phyloP scores from a whole-genome alignment of 1,140 invertebrate species.

The Ceratina calcarata region DNA sequence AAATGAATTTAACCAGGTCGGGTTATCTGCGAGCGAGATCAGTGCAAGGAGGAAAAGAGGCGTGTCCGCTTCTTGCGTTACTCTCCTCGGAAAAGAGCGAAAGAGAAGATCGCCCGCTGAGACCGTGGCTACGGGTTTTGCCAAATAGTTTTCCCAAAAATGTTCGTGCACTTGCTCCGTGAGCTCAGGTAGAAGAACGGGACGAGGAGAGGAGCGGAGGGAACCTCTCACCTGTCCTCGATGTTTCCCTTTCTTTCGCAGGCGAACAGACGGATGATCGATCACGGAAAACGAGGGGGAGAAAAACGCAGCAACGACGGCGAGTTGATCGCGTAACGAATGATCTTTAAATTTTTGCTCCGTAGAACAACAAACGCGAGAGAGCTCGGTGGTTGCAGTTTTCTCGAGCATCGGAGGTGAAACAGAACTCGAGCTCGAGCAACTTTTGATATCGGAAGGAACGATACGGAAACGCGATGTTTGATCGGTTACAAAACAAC shows the following conservation, averaged over 20 bases:
- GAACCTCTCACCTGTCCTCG: constrained; percentile 55
- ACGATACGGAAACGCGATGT: background rate
- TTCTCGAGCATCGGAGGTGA: no score
- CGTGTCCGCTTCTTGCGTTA: constrained; percentile 56
- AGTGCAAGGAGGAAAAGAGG: constrained; percentile 43
- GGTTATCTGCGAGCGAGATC: constrained; percentile 54
- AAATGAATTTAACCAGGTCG: constrained; percentile 50
- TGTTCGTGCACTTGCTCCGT: constrained; percentile 51
- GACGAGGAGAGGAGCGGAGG: constrained; percentile 10
- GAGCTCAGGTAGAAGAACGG: constrained; percentile 52
- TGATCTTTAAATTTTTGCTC: constrained; percentile 46
- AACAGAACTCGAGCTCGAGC: background rate
- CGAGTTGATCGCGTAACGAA: constrained; percentile 42
- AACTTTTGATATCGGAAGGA: constrained; percentile 22
- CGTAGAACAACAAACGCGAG: constrained; percentile 7
- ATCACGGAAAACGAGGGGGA: constrained; percentile 60
- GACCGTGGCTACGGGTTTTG: constrained; percentile 32
- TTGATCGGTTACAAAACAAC: constrained; percentile 27
- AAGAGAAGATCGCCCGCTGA: constrained; percentile 36
- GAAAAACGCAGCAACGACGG: background rate
- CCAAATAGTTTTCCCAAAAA: constrained; percentile 56
- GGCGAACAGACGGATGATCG: constrained; percentile 55
- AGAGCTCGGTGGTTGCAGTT: no score
- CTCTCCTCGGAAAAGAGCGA: background rate
- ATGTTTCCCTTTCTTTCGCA: constrained; percentile 24